These are phyloP conservation scores for Dromococcyx pavoninus DNA, from an alignment of 2,797 vertebrate genomes.

Conservation along the genomic window DNA sequence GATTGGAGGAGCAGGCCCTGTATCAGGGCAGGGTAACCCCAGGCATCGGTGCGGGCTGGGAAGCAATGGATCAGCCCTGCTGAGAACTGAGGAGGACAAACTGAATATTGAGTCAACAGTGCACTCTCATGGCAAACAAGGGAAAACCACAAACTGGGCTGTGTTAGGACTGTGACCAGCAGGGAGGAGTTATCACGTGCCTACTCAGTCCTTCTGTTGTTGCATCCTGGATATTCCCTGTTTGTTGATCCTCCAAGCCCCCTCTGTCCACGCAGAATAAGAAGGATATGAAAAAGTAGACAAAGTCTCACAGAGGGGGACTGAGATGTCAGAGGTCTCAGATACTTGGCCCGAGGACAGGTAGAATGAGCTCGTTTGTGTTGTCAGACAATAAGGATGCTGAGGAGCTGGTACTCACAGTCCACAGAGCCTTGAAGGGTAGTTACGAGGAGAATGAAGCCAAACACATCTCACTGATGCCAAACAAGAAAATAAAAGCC, in stretches of 20 bases:
- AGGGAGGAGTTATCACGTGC: neutral
- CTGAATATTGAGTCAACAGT: slow-evolving; percentile 26
- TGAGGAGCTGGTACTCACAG: neutral
- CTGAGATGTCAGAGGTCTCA: neutral
- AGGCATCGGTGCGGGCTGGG: neutral
- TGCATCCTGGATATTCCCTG: too few relatives aligned
- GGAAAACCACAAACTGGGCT: slow-evolving; percentile 11
- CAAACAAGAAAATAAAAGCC: neutral
- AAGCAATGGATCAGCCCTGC: neutral
- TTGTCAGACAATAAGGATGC: neutral
- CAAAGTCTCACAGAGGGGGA: neutral
- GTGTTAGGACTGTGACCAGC: neutral
- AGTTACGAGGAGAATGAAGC: neutral
- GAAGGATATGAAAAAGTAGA: neutral
- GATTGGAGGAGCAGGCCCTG: neutral
- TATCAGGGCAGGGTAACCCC: neutral
- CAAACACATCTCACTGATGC: neutral
- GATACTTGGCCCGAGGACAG: neutral
- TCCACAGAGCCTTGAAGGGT: neutral
- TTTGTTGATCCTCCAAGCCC: too few relatives aligned
- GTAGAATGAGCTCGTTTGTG: neutral
- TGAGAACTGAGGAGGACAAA: neutral
- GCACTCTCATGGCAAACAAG: slow-evolving; percentile 45
- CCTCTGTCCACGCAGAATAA: neutral
- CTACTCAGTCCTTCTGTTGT: neutral